Evolutionary conservation across 2,888 invertebrate species (phyloP).

Genomic region (Sarcophaga variegata): DNA sequence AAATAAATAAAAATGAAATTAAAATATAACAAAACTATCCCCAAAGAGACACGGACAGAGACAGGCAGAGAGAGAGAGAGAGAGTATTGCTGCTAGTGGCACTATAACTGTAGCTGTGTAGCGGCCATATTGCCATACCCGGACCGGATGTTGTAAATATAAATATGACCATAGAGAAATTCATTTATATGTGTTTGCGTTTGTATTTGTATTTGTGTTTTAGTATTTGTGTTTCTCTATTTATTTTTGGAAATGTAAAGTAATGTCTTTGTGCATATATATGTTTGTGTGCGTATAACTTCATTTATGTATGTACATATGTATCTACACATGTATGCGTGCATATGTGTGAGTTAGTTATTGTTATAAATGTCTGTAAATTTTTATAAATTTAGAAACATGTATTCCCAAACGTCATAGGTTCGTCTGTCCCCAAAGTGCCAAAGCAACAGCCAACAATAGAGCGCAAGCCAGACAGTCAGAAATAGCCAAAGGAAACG

Average conservation of each 20-base stretch:
- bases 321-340: background rate
- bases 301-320: background rate
- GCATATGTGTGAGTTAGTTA: background rate
- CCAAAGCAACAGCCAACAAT: background rate
- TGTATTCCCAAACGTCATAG: background rate
- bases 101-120: background rate
- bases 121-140: background rate
- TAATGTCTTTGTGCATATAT: background rate
- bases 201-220: background rate
- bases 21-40: background rate
- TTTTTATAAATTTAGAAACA: conserved; percentile 23
- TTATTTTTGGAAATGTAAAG: background rate
- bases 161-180: background rate
- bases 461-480: background rate
- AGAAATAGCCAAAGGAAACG: conserved; percentile 3
- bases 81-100: background rate
- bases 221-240: background rate
- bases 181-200: background rate
- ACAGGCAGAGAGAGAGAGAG: too few relatives aligned
- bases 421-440: background rate
- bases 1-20: background rate
- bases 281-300: background rate
- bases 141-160: background rate
- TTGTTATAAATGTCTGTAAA: too few relatives aligned
- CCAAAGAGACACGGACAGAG: background rate